These are phyloP conservation scores for Cataglyphis albicans DNA, from an alignment of 2,888 invertebrate species.

Conservation along the genomic window DNA sequence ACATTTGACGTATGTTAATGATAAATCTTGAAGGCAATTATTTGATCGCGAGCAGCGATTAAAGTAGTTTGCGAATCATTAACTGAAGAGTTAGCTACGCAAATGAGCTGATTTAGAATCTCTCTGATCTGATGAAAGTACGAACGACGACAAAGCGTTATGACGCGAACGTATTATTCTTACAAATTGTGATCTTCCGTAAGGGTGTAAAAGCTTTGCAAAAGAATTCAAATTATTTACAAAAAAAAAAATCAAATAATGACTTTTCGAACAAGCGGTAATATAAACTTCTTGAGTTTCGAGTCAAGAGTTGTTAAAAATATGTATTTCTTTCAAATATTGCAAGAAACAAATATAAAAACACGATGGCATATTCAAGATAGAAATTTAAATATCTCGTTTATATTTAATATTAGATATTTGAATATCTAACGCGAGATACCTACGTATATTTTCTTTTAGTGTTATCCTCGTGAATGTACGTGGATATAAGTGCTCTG, in stretches of 20 bases:
- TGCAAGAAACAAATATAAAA: background rate
- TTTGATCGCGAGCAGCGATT: conserved; percentile 17
- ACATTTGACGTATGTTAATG: conserved; percentile 17
- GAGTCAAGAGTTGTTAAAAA: conserved; percentile 1
- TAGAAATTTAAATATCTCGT: conserved; percentile 5
- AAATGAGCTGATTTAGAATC: conserved; percentile 52
- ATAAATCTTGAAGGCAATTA: conserved; percentile 27
- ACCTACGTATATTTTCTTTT: background rate
- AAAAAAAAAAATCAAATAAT: conserved; percentile 35
- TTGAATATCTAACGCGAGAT: conserved; percentile 10
- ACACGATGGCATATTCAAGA: background rate
- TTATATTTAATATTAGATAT: background rate
- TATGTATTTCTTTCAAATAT: background rate
- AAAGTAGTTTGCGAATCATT: conserved; percentile 53
- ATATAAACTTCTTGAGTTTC: background rate
- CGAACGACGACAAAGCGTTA: conserved; percentile 16
- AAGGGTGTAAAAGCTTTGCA: background rate
- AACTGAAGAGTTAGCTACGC: conserved; percentile 4
- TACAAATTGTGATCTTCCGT: conserved; percentile 46
- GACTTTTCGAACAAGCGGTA: background rate
- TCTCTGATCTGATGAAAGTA: conserved; percentile 39
- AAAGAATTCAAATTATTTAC: conserved; percentile 27
- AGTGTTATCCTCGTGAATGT: conserved; percentile 12
- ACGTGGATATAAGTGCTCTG: conserved; percentile 13
- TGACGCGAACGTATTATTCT: conserved; percentile 25